Percentiles rank a stretch among this genome's conserved stretches.
These are phyloP conservation scores for Herpailurus yagouaroundi DNA, from an alignment of 2,113 vertebrate genomes.

Conservation along the genomic window DNA sequence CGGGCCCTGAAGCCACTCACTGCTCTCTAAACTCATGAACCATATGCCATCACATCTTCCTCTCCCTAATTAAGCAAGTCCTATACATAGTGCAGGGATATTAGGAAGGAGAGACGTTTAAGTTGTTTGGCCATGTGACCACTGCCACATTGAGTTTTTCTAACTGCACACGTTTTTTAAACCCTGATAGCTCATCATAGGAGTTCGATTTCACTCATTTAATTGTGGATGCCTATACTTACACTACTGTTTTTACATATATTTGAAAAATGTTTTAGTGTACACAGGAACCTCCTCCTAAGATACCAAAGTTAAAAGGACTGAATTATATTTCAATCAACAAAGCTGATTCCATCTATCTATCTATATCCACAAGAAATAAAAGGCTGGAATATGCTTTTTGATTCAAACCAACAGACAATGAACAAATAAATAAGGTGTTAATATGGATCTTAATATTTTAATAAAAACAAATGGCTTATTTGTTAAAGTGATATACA, in stretches of 20 bases:
- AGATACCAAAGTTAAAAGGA: background rate
- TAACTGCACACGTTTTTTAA: background rate
- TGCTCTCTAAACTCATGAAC: background rate
- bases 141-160: background rate
- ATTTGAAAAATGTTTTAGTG: conserved; percentile 4
- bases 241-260: background rate
- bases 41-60: background rate
- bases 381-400: background rate
- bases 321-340: background rate
- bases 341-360: background rate
- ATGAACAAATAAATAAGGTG: background rate
- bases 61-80: background rate
- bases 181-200: background rate
- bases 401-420: background rate
- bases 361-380: background rate
- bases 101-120: background rate
- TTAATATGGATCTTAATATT: conserved; percentile 40
- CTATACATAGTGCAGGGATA: background rate
- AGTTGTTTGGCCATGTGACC: background rate
- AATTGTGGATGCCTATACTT: background rate
- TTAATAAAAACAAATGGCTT: conserved; percentile 39
- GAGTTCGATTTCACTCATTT: background rate
- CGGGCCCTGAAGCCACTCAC: background rate
- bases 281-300: background rate
- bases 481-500: background rate